Base-by-base conservation (phyloP, 92 coral and sea anemone genomes). In the Ricordea florida region DNA sequence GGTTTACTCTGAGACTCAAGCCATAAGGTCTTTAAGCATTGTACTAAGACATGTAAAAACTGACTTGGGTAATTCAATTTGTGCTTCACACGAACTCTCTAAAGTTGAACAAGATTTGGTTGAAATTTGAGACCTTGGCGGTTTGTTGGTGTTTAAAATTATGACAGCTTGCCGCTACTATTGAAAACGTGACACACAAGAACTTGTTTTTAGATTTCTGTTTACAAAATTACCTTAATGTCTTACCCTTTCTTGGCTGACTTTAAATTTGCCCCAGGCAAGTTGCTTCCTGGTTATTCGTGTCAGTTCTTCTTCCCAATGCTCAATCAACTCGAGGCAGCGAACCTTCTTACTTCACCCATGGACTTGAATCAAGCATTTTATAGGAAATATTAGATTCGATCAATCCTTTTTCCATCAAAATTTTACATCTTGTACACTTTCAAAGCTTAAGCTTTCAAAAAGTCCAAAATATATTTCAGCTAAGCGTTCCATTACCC, bases 1-100 rank as follows among this genome's bases (percentile, higher is more conserved):
- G 55, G 55, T 47, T 47, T 47, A 47, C 55, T 28, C 55, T 47
- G 55, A 47, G 55, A 47, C 55, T 47, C 55, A 47, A 47, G 55
- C 2, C 55, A 47, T 47, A 47, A 47, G 55, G 55, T 15, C n/a
- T 47, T 47, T 47, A 47, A 18, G n/a, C n/a, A n/a, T n/a, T n/a
- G n/a, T n/a, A n/a, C n/a, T n/a, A 47, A n/a, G 25, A n/a, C 23
- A 47, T 47, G 55, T 47, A 47, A 47, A 16, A 47, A 13, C 55
- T 47, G n/a, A 20, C 55, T n/a, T n/a, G n/a, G n/a, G n/a, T n/a
- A n/a, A n/a, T n/a, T n/a, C n/a, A n/a, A n/a, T n/a, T n/a, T n/a
- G n/a, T n/a, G n/a, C n/a, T n/a, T n/a, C n/a, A n/a, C n/a, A n/a
- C n/a, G n/a, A n/a, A n/a, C n/a, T n/a, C n/a, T n/a, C n/a, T n/a